Evolutionary conservation across 2,797 vertebrate species (phyloP).

Genomic region (Mus minutoides): DNA sequence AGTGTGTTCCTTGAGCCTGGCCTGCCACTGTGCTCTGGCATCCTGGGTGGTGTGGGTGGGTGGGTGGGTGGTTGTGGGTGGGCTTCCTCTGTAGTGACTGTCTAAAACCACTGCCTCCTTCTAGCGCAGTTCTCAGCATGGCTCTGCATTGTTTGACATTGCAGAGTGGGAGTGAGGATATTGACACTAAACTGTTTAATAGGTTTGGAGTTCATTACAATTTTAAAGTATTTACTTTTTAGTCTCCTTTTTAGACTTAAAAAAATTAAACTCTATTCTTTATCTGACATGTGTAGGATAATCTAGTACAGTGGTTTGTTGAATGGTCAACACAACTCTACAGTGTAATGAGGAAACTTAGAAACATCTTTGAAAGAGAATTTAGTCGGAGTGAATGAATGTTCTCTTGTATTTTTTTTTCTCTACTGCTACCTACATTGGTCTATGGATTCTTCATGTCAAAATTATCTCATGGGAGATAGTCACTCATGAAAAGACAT

Average conservation of each 20-base stretch:
- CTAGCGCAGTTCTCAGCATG: neutral
- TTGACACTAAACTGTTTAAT: slow-evolving; percentile 73
- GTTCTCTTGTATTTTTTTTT: slow-evolving; percentile 21
- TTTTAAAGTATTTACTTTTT: slow-evolving; percentile 30
- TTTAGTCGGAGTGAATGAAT: slow-evolving; percentile 3
- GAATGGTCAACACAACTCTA: slow-evolving; percentile 42
- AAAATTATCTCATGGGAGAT: slow-evolving; percentile 18
- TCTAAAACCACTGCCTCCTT: neutral
- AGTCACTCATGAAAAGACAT: neutral
- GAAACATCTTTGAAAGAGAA: slow-evolving; percentile 69
- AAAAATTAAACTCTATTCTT: slow-evolving; percentile 60
- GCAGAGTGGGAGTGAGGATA: slow-evolving; percentile 15
- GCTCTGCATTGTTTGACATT: neutral
- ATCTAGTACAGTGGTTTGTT: slow-evolving; percentile 37
- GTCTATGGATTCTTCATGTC: slow-evolving; percentile 51
- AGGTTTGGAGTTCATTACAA: slow-evolving; percentile 48
- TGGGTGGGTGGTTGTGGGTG: too few species aligned
- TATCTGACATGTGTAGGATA: slow-evolving; percentile 26
- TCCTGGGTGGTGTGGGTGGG: neutral
- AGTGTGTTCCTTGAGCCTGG: neutral
- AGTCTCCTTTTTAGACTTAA: slow-evolving; percentile 44
- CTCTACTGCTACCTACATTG: slow-evolving; percentile 10
- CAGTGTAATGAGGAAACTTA: slow-evolving; percentile 53
- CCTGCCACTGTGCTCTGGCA: accelerated
- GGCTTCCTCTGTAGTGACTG: neutral